Percentiles rank a stretch among this genome's conserved stretches.
Conservation (phyloP, 2,888 invertebrate genomes). For the Spisula subtruncata region DNA sequence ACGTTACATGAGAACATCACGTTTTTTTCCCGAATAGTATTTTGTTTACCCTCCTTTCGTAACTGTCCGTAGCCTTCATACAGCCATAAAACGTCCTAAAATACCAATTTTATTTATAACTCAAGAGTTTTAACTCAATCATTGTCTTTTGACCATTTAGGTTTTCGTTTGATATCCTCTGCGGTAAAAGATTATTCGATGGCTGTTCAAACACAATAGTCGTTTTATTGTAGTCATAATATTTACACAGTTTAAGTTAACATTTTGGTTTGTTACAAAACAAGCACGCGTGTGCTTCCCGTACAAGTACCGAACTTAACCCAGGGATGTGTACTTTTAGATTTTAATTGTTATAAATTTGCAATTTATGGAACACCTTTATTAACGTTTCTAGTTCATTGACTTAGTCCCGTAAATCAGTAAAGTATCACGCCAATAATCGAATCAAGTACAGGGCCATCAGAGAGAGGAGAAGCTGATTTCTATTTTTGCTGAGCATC, state of each 20-base stretch:
- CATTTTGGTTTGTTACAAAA: background rate
- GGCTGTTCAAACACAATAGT: background rate
- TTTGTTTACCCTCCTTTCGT: background rate
- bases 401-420: no score
- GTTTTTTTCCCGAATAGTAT: no score
- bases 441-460: no score
- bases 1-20: no score
- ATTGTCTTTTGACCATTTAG: constrained; percentile 17
- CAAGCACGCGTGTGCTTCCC: background rate
- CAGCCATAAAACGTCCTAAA: background rate
- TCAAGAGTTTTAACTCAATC: background rate
- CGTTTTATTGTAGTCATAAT: background rate
- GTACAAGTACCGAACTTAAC: background rate
- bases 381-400: no score
- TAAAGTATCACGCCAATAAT: no score
- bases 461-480: no score
- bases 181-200: background rate
- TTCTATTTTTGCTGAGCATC: no score
- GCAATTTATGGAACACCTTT: no score
- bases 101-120: background rate
- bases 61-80: background rate
- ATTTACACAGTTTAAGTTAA: background rate
- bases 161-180: background rate
- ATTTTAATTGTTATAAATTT: no score
- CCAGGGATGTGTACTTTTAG: background rate